These are phyloP conservation scores for Neotoxoptera formosana DNA, from an alignment of 1,140 invertebrate species.

Conservation along the genomic window DNA sequence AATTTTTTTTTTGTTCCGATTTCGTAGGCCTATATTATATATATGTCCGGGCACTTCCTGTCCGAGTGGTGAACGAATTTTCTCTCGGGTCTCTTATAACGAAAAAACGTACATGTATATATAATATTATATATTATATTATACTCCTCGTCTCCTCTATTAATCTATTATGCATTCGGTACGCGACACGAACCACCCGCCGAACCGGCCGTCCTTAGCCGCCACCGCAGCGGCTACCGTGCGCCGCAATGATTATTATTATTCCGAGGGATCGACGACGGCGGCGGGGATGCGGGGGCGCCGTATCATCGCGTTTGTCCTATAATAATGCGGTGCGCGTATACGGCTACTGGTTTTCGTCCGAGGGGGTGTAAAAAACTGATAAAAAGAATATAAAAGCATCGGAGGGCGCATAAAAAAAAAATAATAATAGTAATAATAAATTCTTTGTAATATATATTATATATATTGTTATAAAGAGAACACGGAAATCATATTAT, in stretches of 20 bases:
- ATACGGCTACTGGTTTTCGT: slow-evolving; percentile 28
- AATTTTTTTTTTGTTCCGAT: slow-evolving; percentile 19
- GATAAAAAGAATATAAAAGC: neutral
- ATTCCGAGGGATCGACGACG: neutral
- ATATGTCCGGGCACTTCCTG: neutral
- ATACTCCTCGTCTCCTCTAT: too few species aligned
- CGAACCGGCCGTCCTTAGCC: neutral
- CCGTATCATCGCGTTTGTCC: neutral
- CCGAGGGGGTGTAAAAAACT: slow-evolving; percentile 24
- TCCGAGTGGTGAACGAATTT: neutral
- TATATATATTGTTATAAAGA: neutral
- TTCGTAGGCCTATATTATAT: neutral
- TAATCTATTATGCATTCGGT: slow-evolving; percentile 24
- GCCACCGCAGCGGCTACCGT: slow-evolving; percentile 1
- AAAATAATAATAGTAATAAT: neutral
- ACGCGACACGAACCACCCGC: slow-evolving; percentile 12
- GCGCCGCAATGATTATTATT: slow-evolving; percentile 4
- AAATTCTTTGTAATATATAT: slow-evolving; percentile 5
- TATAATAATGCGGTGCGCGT: neutral
- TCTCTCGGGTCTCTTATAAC: neutral
- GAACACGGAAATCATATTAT: neutral
- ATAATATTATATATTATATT: neutral
- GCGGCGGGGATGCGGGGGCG: neutral
- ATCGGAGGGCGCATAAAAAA: neutral
- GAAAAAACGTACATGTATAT: neutral